These are phyloP conservation scores for Aplocera efformata DNA, from an alignment of 2,888 invertebrate genomes.

Conservation along the genomic window DNA sequence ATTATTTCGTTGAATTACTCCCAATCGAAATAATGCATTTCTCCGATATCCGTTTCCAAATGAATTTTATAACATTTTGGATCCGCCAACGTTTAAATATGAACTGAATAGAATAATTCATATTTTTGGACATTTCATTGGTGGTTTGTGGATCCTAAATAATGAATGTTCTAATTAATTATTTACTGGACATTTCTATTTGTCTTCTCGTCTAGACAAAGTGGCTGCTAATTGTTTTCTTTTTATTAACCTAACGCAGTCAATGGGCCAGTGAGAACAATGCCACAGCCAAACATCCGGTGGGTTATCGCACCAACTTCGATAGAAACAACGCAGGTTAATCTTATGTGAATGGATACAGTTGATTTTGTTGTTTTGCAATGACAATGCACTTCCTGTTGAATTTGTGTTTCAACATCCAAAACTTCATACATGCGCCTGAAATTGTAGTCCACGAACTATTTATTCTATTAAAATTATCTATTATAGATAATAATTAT, in stretches of 20 bases:
- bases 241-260: constrained; percentile 27
- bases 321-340: constrained; percentile 49
- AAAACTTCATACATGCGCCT: constrained; percentile 13
- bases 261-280: constrained; percentile 54
- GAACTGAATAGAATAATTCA: too few relatives aligned
- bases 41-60: constrained; percentile 5
- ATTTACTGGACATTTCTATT: constrained; percentile 1
- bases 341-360: constrained; percentile 52
- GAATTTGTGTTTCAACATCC: constrained; percentile 16
- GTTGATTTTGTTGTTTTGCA: constrained; percentile 38
- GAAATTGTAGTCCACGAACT: too few relatives aligned
- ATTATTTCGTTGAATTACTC: constrained; percentile 22
- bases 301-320: constrained; percentile 60
- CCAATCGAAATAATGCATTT: constrained; percentile 10
- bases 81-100: neutral
- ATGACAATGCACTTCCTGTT: constrained; percentile 21
- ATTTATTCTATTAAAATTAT: too few relatives aligned
- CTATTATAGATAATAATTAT: too few relatives aligned
- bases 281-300: constrained; percentile 72
- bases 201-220: constrained; percentile 23
- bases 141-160: neutral
- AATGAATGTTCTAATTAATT: neutral
- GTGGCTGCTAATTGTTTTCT: constrained; percentile 25
- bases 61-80: constrained; percentile 1
- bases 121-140: neutral